These are phyloP conservation scores for Nibea coibor DNA, from an alignment of 2,113 vertebrate genomes.

Conservation along the genomic window DNA sequence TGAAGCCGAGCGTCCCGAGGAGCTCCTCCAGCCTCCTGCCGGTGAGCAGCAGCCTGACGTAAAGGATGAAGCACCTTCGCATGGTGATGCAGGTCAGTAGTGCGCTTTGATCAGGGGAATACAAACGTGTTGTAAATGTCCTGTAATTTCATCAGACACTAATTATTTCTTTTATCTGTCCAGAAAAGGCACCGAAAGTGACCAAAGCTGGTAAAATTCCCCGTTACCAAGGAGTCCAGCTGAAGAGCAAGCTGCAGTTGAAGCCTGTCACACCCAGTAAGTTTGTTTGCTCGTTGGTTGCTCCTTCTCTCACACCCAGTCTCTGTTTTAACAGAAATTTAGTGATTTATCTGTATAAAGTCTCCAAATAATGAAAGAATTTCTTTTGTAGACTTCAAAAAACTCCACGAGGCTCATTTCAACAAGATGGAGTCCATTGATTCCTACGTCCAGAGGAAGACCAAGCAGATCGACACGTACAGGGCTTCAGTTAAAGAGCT, in stretches of 20 bases:
- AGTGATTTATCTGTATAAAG: not conserved
- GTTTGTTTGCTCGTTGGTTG: constrained; percentile 21
- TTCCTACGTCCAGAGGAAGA: constrained; percentile 90
- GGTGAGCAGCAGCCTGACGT: constrained; percentile 13
- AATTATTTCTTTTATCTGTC: not conserved
- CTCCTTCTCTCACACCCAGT: not conserved
- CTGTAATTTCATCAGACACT: no score
- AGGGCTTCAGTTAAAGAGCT: constrained; percentile 80
- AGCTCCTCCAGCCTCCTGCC: not conserved
- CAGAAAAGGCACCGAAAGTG: constrained; percentile 35
- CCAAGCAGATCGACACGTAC: constrained; percentile 81
- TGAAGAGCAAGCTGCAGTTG: constrained; percentile 71
- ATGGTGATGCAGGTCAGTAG: constrained; percentile 40
- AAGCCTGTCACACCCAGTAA: constrained; percentile 91
- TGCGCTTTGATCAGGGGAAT: not conserved
- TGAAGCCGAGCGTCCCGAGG: not conserved
- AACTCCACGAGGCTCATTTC: constrained; percentile 93
- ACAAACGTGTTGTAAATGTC: not conserved
- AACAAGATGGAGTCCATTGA: constrained; percentile 96
- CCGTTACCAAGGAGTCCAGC: constrained; percentile 58
- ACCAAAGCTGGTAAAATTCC: constrained; percentile 81
- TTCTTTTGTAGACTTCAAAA: constrained; percentile 90
- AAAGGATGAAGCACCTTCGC: constrained; percentile 24
- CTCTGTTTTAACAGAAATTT: no score
- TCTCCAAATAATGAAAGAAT: not conserved